These are phyloP conservation scores for Indri indri DNA, from an alignment of 2,113 vertebrate species.

Conservation along the genomic window DNA sequence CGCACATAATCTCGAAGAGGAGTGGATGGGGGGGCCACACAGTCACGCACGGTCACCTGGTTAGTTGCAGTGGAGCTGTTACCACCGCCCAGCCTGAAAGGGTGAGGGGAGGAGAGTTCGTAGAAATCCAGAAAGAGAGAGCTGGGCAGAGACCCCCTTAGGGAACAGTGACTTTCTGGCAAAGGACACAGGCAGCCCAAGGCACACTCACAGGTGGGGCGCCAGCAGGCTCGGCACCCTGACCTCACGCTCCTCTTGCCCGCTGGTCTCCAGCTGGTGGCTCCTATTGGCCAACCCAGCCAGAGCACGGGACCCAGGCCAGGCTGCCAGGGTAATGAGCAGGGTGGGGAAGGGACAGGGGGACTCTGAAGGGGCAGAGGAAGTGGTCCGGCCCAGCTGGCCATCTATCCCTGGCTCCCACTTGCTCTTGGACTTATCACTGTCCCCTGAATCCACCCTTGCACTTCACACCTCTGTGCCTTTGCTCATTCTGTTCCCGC, in stretches of 20 bases:
- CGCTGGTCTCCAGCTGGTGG: neutral
- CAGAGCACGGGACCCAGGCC: neutral
- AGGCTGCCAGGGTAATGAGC: neutral
- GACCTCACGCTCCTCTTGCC: neutral
- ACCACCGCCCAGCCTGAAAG: neutral
- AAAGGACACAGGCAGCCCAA: neutral
- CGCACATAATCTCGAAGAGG: neutral
- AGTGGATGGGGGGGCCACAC: accelerated
- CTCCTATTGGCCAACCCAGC: neutral
- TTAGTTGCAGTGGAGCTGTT: neutral
- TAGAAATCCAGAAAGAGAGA: neutral
- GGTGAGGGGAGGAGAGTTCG: neutral
- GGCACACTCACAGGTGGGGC: neutral
- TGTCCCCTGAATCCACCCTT: neutral
- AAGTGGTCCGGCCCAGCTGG: neutral
- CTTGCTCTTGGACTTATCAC: neutral
- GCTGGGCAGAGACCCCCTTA: neutral
- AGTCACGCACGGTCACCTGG: neutral
- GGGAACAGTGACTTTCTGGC: neutral
- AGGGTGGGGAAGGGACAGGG: neutral
- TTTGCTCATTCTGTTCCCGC: neutral
- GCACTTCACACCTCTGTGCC: neutral
- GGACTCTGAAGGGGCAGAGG: too few species aligned
- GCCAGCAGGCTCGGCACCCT: neutral
- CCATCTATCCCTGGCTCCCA: neutral